phyloP scores from a whole-genome alignment of 2,797 vertebrate species.

The Cossypha dichroa region DNA sequence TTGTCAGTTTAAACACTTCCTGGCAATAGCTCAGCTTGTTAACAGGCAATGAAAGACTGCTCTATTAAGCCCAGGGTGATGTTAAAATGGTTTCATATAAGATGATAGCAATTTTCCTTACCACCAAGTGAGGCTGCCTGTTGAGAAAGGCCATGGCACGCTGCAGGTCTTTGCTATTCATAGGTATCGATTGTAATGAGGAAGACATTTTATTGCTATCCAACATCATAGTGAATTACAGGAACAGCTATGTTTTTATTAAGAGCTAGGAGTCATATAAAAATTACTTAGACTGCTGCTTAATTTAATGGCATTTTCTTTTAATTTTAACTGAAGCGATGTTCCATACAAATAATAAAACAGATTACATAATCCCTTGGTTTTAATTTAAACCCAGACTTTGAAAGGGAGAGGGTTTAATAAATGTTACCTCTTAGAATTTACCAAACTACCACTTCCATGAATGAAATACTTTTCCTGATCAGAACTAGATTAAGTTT shows the following conservation, averaged over 20 bases:
- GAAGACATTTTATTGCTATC: constrained; percentile 59
- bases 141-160: constrained; percentile 68
- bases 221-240: constrained; percentile 10
- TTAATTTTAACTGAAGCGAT: constrained; percentile 27
- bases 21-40: constrained; percentile 66
- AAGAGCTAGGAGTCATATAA: constrained; percentile 43
- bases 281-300: constrained; percentile 34
- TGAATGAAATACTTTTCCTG: neutral
- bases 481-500: constrained; percentile 5
- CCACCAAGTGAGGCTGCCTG: constrained; percentile 74
- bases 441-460: neutral
- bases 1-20: constrained; percentile 65
- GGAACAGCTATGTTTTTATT: constrained; percentile 39
- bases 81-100: constrained; percentile 55
- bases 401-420: neutral
- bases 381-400: constrained; percentile 9
- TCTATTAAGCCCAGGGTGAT: constrained; percentile 65
- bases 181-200: constrained; percentile 61
- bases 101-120: constrained; percentile 67
- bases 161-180: constrained; percentile 55
- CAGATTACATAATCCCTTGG: neutral
- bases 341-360: constrained; percentile 16
- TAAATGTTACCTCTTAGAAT: neutral
- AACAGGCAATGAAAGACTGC: constrained; percentile 70
- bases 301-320: constrained; percentile 27